phyloP scores from a whole-genome alignment of 2,113 vertebrate genomes.

The Anas platyrhynchos region DNA sequence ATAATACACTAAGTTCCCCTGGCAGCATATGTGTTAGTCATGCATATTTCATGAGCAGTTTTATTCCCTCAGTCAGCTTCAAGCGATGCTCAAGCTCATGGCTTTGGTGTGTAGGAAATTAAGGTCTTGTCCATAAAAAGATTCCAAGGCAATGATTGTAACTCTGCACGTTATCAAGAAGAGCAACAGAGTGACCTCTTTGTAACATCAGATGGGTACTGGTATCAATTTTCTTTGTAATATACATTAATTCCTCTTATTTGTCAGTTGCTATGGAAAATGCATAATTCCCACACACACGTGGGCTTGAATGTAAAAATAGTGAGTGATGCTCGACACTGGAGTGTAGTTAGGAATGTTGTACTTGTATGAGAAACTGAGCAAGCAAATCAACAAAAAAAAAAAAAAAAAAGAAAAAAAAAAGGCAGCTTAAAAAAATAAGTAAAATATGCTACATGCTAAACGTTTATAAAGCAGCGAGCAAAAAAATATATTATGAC shows the following conservation, averaged over 20 bases:
- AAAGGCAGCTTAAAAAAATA: background rate
- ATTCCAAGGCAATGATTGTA: slow-evolving; percentile 63
- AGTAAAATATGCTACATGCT: background rate
- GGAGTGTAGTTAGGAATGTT: background rate
- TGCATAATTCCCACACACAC: background rate
- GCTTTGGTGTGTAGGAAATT: slow-evolving; percentile 72
- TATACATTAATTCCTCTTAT: slow-evolving; percentile 29
- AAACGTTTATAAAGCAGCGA: background rate
- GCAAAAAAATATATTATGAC: slow-evolving; percentile 18
- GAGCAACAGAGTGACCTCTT: slow-evolving; percentile 43
- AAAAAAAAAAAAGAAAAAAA: background rate
- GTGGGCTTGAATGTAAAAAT: slow-evolving; percentile 17
- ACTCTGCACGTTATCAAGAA: slow-evolving; percentile 63
- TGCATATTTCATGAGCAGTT: slow-evolving; percentile 82
- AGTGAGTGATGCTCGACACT: background rate
- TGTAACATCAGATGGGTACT: slow-evolving; percentile 24
- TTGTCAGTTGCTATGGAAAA: slow-evolving; percentile 44
- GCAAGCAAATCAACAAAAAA: background rate
- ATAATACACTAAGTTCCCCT: slow-evolving; percentile 78
- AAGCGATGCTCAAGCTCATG: slow-evolving; percentile 61
- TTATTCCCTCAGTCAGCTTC: slow-evolving; percentile 77
- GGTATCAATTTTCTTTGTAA: slow-evolving; percentile 58
- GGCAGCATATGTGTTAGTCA: slow-evolving; percentile 75
- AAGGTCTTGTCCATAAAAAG: slow-evolving; percentile 71
- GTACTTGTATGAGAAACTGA: background rate